Conservation (phyloP, 2,797 vertebrate species). For the Falco columbarius region DNA sequence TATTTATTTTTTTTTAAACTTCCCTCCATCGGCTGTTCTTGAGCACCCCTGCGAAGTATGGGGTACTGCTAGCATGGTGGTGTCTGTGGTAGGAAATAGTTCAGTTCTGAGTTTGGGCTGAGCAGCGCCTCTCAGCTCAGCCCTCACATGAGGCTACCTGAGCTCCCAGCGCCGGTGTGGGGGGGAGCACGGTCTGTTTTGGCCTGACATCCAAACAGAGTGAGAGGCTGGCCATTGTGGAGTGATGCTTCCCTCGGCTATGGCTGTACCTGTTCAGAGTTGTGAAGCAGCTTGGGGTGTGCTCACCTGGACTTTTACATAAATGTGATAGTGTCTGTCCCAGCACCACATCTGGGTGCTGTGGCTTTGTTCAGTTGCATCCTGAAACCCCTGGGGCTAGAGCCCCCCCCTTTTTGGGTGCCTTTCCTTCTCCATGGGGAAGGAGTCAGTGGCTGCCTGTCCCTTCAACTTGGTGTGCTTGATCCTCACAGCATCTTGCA, state of each 20-base stretch:
- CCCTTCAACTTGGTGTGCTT: not conserved
- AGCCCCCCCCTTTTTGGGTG: no score
- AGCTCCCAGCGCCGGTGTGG: fast-evolving
- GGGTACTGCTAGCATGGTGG: fast-evolving
- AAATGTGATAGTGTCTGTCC: not conserved
- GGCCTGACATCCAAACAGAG: not conserved
- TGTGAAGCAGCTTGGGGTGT: not conserved
- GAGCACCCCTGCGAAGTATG: not conserved
- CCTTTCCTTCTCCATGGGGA: fast-evolving
- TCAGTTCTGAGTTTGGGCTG: not conserved
- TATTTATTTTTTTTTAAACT: not conserved
- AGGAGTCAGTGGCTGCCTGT: not conserved
- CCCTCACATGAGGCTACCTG: not conserved
- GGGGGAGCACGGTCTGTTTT: not conserved
- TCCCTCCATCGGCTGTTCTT: fast-evolving
- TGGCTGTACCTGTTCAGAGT: not conserved
- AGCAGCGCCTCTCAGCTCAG: not conserved
- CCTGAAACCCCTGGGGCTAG: no score
- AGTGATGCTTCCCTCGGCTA: not conserved
- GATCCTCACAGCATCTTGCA: not conserved
- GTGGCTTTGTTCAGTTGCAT: not conserved
- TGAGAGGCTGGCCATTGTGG: fast-evolving
- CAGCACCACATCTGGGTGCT: not conserved
- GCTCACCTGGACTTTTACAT: not conserved
- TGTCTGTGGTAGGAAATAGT: not conserved